Percentiles rank a stretch among this genome's conserved stretches.
phyloP scores from a whole-genome alignment of 2,888 invertebrate species.

The Euproctis similis region DNA sequence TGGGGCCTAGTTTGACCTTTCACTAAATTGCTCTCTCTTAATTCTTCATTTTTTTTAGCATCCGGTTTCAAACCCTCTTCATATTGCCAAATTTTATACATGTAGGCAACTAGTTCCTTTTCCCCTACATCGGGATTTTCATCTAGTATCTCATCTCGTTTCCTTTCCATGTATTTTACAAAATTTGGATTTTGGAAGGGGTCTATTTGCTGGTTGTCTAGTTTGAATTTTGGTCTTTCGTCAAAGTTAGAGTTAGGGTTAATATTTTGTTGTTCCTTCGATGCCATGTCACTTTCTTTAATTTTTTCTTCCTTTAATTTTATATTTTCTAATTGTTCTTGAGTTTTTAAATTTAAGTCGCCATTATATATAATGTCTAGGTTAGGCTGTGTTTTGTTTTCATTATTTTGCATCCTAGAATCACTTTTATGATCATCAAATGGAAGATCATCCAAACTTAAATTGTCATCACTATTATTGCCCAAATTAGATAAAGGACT shows the following conservation, averaged over 20 bases:
- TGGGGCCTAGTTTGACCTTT: conserved; percentile 29
- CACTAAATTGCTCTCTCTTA: conserved; percentile 34
- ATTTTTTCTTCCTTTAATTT: too few species aligned
- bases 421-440: conserved; percentile 1
- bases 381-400: neutral
- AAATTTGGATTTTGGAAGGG: conserved; percentile 50
- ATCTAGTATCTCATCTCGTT: conserved; percentile 60
- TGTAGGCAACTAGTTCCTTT: conserved; percentile 56
- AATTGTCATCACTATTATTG: conserved; percentile 9
- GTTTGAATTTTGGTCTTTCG: conserved; percentile 14
- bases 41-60: conserved; percentile 34
- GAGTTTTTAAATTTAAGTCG: neutral
- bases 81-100: conserved; percentile 67
- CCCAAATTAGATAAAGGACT: conserved; percentile 12
- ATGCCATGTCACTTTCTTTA: conserved; percentile 18
- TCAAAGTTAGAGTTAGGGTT: conserved; percentile 31
- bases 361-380: too few species aligned
- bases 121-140: conserved; percentile 65
- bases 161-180: conserved; percentile 60
- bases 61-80: conserved; percentile 51
- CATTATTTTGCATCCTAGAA: neutral
- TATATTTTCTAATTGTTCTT: neutral
- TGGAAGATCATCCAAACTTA: conserved; percentile 5
- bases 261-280: conserved; percentile 20
- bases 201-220: conserved; percentile 15